A percentile compares a stretch with the other conserved stretches of the same genome.
These are phyloP conservation scores for Monoplex corrugatus DNA, from an alignment of 2,888 invertebrate species.

Conservation along the genomic window DNA sequence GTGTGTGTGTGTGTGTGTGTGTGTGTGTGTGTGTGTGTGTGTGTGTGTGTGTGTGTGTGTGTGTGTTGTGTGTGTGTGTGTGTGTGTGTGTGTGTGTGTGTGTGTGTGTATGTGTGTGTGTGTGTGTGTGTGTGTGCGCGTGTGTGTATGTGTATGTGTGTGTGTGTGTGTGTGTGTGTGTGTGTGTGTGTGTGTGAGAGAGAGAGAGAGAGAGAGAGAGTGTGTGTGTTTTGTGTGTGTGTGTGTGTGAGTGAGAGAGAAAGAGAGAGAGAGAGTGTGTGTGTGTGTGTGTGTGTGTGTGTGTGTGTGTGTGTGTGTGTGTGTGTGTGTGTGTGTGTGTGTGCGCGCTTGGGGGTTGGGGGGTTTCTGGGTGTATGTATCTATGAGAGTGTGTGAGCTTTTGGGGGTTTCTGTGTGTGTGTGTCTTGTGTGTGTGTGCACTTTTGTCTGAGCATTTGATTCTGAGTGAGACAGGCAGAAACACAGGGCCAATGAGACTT, in stretches of 20 bases:
- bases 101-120: neutral
- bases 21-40: neutral
- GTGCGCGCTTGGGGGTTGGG: neutral
- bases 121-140: neutral
- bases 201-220: neutral
- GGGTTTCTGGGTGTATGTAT: neutral
- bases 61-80: neutral
- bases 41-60: neutral
- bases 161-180: neutral
- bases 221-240: neutral
- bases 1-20: conserved; percentile 8
- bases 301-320: neutral
- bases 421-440: neutral
- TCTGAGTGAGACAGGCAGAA: neutral
- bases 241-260: neutral
- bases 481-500: too few species aligned
- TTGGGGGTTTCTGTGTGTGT: neutral
- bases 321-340: neutral
- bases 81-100: neutral
- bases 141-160: neutral
- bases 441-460: neutral
- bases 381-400: neutral
- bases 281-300: neutral
- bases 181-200: neutral
- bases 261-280: neutral